phyloP scores from a whole-genome alignment of 1,140 invertebrate species.

The Saccostrea echinata region DNA sequence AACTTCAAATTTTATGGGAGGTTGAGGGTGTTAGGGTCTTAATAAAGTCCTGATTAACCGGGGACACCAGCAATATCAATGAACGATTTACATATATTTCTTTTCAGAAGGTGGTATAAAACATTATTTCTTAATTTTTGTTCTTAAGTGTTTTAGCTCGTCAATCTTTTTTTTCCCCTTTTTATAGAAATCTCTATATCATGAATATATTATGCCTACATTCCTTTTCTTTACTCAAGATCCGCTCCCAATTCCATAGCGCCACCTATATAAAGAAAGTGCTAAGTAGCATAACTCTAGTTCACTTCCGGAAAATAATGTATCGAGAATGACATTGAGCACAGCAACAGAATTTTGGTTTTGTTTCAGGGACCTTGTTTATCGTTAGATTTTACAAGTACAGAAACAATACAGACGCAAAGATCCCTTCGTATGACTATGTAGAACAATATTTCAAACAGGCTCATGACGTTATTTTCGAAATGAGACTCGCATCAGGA shows the following conservation, averaged over 20 bases:
- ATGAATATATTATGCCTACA: neutral
- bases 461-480: neutral
- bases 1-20: no score
- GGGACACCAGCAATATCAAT: no score
- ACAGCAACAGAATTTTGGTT: neutral
- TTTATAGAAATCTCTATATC: no score
- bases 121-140: neutral
- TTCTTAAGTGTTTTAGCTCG: neutral
- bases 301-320: conserved; percentile 2
- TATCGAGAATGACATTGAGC: conserved; percentile 3
- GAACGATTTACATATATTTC: no score
- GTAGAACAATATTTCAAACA: neutral
- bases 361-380: conserved; percentile 8
- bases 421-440: neutral
- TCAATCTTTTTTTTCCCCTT: no score
- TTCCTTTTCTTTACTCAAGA: neutral
- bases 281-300: neutral
- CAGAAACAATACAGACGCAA: neutral
- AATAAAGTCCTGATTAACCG: no score
- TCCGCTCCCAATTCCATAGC: neutral
- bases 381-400: neutral
- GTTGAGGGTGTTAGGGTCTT: no score
- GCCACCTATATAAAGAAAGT: neutral
- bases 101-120: no score
- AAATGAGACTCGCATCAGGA: neutral